Evolutionary conservation across 2,113 vertebrate species (phyloP).

Genomic region (Malurus cyaneus): DNA sequence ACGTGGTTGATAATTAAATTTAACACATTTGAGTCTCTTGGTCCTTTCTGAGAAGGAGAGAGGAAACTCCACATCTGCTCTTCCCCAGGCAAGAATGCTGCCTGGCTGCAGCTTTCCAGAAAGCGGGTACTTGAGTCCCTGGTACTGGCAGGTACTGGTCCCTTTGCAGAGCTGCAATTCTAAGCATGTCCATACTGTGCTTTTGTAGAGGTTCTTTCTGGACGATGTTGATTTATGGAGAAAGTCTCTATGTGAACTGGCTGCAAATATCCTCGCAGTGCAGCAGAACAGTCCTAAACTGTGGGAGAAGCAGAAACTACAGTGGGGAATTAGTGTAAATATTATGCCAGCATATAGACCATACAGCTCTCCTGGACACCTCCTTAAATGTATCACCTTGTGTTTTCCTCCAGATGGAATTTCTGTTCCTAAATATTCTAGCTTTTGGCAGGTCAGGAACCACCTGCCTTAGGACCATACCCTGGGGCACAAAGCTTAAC

Average conservation of each 20-base stretch:
- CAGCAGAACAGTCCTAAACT: not conserved
- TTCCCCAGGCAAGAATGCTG: not conserved
- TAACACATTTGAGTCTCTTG: not conserved
- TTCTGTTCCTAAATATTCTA: not conserved
- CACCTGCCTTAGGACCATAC: not conserved
- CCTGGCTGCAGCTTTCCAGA: not conserved
- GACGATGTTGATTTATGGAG: not conserved
- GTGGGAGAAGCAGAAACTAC: not conserved
- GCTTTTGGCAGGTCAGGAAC: not conserved
- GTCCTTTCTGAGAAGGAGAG: not conserved
- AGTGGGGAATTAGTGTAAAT: not conserved
- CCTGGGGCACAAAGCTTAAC: not conserved
- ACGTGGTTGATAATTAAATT: not conserved
- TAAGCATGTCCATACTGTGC: not conserved
- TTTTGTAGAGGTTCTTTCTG: not conserved
- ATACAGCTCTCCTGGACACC: not conserved
- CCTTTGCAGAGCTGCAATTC: not conserved
- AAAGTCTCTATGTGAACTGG: not conserved
- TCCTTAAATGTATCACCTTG: not conserved
- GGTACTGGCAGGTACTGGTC: accelerated
- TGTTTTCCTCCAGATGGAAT: not conserved
- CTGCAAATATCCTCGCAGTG: not conserved
- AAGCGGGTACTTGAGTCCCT: accelerated
- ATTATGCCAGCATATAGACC: not conserved
- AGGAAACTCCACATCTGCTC: not conserved